Evolutionary conservation across 2,797 vertebrate species (phyloP).

Genomic region (Lateolabrax maculatus): DNA sequence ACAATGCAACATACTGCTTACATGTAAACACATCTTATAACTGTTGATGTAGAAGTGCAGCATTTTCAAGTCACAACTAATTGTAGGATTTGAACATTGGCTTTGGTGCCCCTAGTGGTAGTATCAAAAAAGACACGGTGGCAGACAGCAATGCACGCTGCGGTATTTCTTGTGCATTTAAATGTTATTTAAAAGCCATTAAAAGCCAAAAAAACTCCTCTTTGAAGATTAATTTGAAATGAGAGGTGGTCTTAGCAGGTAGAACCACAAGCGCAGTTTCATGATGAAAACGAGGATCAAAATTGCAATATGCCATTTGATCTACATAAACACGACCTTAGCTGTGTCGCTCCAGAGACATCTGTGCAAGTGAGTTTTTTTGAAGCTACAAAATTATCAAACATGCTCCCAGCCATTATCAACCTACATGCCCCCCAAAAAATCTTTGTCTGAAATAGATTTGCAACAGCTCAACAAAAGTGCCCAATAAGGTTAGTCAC

Average conservation of each 20-base stretch:
- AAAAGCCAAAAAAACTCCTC: background rate
- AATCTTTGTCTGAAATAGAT: background rate
- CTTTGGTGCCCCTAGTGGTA: background rate
- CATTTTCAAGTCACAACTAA: background rate
- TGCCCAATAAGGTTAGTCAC: background rate
- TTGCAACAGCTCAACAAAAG: background rate
- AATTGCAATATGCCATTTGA: background rate
- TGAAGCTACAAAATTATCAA: background rate
- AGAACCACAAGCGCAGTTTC: background rate
- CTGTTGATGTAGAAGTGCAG: background rate
- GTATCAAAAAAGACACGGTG: background rate
- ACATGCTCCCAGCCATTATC: too few relatives aligned
- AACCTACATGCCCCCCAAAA: background rate
- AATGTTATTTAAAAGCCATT: too few relatives aligned
- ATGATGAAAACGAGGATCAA: background rate
- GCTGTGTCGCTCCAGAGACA: background rate
- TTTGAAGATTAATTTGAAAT: background rate
- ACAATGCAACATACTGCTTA: background rate
- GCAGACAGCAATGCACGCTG: background rate
- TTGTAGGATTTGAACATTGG: background rate
- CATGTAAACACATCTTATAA: background rate
- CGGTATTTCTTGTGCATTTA: background rate
- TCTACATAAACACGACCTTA: background rate
- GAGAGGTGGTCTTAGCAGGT: background rate
- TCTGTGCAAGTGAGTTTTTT: background rate